phyloP scores from a whole-genome alignment of 1,140 invertebrate species.

The Goniozus legneri region DNA sequence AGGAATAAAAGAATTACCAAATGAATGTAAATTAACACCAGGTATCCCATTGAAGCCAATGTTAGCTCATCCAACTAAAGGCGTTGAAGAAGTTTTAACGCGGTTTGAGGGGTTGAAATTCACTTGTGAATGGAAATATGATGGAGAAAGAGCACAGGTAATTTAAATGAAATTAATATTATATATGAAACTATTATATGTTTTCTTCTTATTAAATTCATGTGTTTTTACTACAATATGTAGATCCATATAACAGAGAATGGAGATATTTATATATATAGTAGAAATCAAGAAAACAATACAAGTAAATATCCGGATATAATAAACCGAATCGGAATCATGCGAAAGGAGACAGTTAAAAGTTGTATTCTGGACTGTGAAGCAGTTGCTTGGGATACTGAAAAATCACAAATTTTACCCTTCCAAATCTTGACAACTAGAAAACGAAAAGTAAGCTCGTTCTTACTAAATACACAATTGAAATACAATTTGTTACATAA shows the following conservation, averaged over 20 bases:
- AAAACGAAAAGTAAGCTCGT: constrained; percentile 78
- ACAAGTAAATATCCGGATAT: constrained; percentile 98
- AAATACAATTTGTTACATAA: constrained; percentile 9
- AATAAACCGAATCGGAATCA: constrained; percentile 68
- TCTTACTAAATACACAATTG: constrained; percentile 5
- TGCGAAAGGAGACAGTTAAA: constrained; percentile 61
- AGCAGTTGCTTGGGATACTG: constrained; percentile 93
- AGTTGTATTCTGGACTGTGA: constrained; percentile 95
- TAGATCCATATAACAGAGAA: constrained; percentile 74
- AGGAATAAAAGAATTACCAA: constrained; percentile 75
- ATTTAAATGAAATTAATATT: too few species aligned
- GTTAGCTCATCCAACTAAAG: constrained; percentile 97
- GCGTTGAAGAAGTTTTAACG: constrained; percentile 83
- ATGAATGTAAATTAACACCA: constrained; percentile 84
- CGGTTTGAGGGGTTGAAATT: constrained; percentile 91
- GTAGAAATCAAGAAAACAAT: constrained; percentile 97
- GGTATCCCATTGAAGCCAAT: constrained; percentile 97
- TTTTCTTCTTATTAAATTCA: background rate
- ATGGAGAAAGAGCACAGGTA: constrained; percentile 97
- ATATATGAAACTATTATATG: constrained; percentile 2
- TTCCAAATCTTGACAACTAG: constrained; percentile 96
- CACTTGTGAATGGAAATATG: constrained; percentile 99
- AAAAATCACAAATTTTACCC: constrained; percentile 88
- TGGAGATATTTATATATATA: constrained; percentile 80
- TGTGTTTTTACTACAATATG: constrained; percentile 7